Base-by-base conservation (phyloP, 2,888 invertebrate species). In the Apocheima hispidaria region DNA sequence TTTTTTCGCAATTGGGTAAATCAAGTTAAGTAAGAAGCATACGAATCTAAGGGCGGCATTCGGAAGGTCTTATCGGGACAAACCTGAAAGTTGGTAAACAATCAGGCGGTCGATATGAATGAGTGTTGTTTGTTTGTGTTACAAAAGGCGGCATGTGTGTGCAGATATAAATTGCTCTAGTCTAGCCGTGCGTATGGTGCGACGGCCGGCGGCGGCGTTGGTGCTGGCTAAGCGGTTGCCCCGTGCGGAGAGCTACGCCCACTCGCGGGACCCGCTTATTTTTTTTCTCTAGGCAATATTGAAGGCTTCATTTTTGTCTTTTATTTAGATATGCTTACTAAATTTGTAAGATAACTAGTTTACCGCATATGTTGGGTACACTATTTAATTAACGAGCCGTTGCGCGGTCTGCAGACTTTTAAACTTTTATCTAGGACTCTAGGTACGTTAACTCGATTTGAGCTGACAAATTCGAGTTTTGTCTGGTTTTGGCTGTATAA, bases 221-320 rank as follows among this genome's bases (percentile, higher is more conserved):
- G 46, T 14, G 18, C 14, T 59, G 56, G 35, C n/a, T n/a, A n/a
- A n/a, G n/a, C n/a, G n/a, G n/a, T n/a, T n/a, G n/a, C n/a, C 2
- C 55, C 64, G 49, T 48, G 59, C 66, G 62, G 61, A 61, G 62
- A 63, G 58, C 69, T 69, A 68, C 74, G 64, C 71, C 75, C 69
- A 78, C 77, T 66, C 65, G 18, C 46, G 41, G 35, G 38, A 50
- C 64, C 61, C 67, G 65, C 67, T 71, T 5, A 23, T 26, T 65
- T 66, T 66, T 69, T 65, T 66, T 66, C 68, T 70, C 72, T 71
- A 79, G 73, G 68, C 64, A 55, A 70, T 68, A 67, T 64, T 63
- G 66, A 60, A 65, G 67, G 66, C 70, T 71, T 69, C 72, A 70
- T 73, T 71, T 69, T 65, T 61, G 60, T 53, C 65, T 64, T 65